Evolutionary conservation across 2,888 invertebrate species (phyloP).

Genomic region (Punctoribates punctum): DNA sequence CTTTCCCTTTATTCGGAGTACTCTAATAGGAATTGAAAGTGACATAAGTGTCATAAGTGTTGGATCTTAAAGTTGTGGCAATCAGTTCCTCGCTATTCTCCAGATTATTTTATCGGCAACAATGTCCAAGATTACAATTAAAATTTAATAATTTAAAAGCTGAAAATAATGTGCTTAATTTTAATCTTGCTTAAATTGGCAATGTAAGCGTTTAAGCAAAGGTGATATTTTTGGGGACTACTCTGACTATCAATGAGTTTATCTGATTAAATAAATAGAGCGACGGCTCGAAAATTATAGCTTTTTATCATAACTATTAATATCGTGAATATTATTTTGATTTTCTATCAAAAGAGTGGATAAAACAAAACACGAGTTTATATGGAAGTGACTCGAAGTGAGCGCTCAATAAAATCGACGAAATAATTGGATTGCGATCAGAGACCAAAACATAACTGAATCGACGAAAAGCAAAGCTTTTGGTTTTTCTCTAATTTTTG

Average conservation of each 20-base stretch:
- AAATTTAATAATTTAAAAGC: too few species aligned
- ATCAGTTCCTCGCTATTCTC: not conserved
- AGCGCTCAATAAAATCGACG: not conserved
- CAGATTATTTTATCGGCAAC: not conserved
- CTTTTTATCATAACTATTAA: not conserved
- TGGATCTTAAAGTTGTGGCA: not conserved
- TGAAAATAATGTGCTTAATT: too few species aligned
- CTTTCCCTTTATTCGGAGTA: not conserved
- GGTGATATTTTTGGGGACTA: too few species aligned
- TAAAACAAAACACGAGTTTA: not conserved
- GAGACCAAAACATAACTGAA: not conserved
- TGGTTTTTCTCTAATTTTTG: conserved; percentile 18
- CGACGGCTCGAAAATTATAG: not conserved
- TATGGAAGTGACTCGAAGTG: not conserved
- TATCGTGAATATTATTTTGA: not conserved
- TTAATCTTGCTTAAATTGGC: too few species aligned
- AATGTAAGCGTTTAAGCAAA: too few species aligned
- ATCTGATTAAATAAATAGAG: not conserved
- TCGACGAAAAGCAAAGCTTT: conserved; percentile 12
- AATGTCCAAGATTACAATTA: too few species aligned
- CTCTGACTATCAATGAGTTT: too few species aligned
- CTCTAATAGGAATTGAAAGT: conserved; percentile 9
- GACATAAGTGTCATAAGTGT: conserved; percentile 27
- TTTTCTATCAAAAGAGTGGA: not conserved
- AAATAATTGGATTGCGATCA: conserved; percentile 30